phyloP scores from a whole-genome alignment of 2,113 vertebrate species.

The Psilopogon haemacephalus region DNA sequence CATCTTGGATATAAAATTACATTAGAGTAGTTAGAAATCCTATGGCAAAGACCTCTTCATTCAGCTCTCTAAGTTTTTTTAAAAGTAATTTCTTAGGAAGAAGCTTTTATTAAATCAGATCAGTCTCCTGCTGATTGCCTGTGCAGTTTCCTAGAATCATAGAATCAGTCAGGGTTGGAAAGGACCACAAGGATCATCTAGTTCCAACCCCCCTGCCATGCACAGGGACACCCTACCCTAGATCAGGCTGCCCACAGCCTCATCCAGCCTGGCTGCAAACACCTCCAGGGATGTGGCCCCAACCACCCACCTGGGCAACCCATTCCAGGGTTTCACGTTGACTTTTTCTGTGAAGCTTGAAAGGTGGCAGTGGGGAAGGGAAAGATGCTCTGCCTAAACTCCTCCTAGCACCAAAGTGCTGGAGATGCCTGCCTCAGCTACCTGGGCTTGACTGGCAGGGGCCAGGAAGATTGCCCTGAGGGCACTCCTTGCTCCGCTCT shows the following conservation, averaged over 20 bases:
- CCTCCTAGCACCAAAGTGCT: not conserved
- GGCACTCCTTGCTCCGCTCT: not conserved
- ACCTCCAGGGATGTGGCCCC: too few species aligned
- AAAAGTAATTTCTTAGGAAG: conserved; percentile 33
- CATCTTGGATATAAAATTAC: conserved; percentile 48
- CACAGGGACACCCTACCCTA: too few species aligned
- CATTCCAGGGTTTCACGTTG: too few species aligned
- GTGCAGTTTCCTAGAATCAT: too few species aligned
- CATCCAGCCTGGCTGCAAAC: too few species aligned
- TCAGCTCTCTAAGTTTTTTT: not conserved
- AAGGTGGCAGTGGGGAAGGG: not conserved
- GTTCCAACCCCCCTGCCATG: too few species aligned
- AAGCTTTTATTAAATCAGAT: conserved; percentile 11
- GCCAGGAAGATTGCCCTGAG: not conserved
- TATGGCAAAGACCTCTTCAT: conserved; percentile 29
- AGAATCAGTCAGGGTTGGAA: too few species aligned
- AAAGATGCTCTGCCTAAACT: not conserved
- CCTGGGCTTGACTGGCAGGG: not conserved
- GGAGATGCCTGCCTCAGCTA: not conserved
- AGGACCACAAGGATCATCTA: too few species aligned
- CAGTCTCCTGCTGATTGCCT: not conserved
- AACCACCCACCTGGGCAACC: too few species aligned
- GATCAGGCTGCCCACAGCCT: too few species aligned
- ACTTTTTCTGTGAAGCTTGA: not conserved
- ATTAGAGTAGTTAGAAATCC: conserved; percentile 26